Evolutionary conservation across 2,113 vertebrate genomes (phyloP).

Genomic region (Channa argus): DNA sequence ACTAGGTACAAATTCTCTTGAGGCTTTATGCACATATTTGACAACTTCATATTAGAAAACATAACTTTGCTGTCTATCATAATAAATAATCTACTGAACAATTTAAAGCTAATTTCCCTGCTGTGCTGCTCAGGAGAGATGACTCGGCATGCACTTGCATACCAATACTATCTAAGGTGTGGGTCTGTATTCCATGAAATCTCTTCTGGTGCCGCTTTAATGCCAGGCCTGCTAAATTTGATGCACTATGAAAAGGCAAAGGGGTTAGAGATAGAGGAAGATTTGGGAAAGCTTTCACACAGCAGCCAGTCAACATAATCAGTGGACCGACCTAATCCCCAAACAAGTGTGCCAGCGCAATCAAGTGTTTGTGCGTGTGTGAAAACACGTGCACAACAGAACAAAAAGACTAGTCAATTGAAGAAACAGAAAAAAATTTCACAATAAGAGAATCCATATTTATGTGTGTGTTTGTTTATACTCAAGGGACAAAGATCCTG

Average conservation of each 20-base stretch:
- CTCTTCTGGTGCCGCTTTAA: conserved; percentile 26
- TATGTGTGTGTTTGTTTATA: background rate
- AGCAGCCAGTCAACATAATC: conserved; percentile 50
- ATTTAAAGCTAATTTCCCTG: conserved; percentile 52
- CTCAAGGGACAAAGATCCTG: conserved; percentile 27
- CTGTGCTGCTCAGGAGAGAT: conserved; percentile 7
- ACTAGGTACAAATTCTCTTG: conserved; percentile 10
- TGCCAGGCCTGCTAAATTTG: conserved; percentile 21
- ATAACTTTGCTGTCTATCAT: conserved; percentile 50
- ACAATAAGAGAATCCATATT: conserved; percentile 17
- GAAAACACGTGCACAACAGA: conserved; percentile 18
- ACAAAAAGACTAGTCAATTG: background rate
- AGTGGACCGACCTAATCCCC: conserved; percentile 57
- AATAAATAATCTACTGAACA: conserved; percentile 32
- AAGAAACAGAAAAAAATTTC: conserved; percentile 17
- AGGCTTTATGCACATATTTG: conserved; percentile 49
- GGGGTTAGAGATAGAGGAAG: conserved; percentile 20
- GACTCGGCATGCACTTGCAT: conserved; percentile 13
- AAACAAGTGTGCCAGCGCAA: conserved; percentile 45
- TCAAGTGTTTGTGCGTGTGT: conserved; percentile 33
- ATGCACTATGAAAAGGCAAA: background rate
- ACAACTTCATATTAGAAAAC: conserved; percentile 46
- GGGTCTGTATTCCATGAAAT: conserved; percentile 19
- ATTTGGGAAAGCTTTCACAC: conserved; percentile 35
- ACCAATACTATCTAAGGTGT: conserved; percentile 20